Evolutionary conservation across 2,888 invertebrate genomes (phyloP).

Genomic region (Polyommatus iphigenia): DNA sequence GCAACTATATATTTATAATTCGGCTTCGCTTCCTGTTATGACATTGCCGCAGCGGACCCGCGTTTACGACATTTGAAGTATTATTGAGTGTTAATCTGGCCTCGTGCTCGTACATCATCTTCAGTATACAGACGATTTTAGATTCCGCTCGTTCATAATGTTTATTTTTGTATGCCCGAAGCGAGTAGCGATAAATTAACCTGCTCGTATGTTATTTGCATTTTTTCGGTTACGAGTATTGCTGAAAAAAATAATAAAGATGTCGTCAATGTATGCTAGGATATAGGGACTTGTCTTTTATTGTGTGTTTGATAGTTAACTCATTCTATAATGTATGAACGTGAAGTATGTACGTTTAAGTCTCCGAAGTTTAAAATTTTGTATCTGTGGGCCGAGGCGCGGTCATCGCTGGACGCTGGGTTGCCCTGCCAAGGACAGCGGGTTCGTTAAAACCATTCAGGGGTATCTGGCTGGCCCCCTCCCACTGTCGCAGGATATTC

Average conservation of each 20-base stretch:
- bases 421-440: conserved; percentile 73
- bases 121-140: conserved; percentile 2
- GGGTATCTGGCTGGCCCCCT: conserved; percentile 64
- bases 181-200: conserved; percentile 14
- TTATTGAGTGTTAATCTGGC: conserved; percentile 27
- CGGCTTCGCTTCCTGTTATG: conserved; percentile 65
- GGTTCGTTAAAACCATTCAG: conserved; percentile 79
- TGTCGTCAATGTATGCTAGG: neutral
- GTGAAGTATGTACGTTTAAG: neutral
- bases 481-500: conserved; percentile 67
- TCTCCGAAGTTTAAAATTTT: conserved; percentile 36
- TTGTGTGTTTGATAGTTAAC: neutral
- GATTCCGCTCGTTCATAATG: conserved; percentile 22
- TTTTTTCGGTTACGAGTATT: neutral
- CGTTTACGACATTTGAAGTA: conserved; percentile 21
- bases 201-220: neutral
- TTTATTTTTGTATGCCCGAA: conserved; percentile 8
- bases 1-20: conserved; percentile 46
- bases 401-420: conserved; percentile 52
- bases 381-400: conserved; percentile 42
- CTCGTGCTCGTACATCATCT: conserved; percentile 20
- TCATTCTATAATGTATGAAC: neutral
- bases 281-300: neutral
- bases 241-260: neutral
- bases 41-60: neutral